Base-by-base conservation (phyloP, 2,797 vertebrate species). In the Triplophysa yarkandensis region DNA sequence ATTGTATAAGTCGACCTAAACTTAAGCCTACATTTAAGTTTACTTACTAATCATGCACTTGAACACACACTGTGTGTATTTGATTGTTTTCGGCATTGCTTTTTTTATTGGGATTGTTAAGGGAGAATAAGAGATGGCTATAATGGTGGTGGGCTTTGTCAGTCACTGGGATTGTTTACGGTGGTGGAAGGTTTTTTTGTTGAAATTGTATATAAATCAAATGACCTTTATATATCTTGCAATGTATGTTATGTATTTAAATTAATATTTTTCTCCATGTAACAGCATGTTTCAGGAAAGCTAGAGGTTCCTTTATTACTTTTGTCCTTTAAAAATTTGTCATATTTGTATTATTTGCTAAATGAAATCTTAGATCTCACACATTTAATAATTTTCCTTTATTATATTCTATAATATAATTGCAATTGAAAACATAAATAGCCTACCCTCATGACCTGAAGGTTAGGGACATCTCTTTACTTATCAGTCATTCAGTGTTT, bases 81-180 rank as follows among this genome's bases (percentile, higher is more conserved):
- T 62, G 34, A 62, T 62, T 3, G 6, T 23, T 30, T 65, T 44
- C 27, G 36, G 7, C 11, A 46, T 36, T 58, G 39, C 4, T 30
- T 58, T 11, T 4, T 39, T 4, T 27, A 55, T 41, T 57, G 9
- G 13, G 39, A 1, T 19, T 44, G 0, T 23, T 4, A n/a, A 5
- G 17, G 11, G n/a, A 21, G 19, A 23, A 28, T 68, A 34, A 19
- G 46, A 44, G 52, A 48, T 55, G 61, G 64, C 48, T 34, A 14
- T 54, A 28, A 54, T 57, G 77, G 74, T 83, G 88, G 83, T 75
- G 76, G 81, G 63, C 6, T 65, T 74, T 44, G 23, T 65, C 36
- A 55, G 25, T 55, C 27, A 43, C 25, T 52, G 32, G 23, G 11
- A 2, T n/a, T 17, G 7, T 14, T 52, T 63, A 50, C 6, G 36